A percentile compares a stretch with the other conserved stretches of the same genome.
These are phyloP conservation scores for Orthonychiurus folsomi DNA, from an alignment of 2,888 invertebrate genomes.

Conservation along the genomic window DNA sequence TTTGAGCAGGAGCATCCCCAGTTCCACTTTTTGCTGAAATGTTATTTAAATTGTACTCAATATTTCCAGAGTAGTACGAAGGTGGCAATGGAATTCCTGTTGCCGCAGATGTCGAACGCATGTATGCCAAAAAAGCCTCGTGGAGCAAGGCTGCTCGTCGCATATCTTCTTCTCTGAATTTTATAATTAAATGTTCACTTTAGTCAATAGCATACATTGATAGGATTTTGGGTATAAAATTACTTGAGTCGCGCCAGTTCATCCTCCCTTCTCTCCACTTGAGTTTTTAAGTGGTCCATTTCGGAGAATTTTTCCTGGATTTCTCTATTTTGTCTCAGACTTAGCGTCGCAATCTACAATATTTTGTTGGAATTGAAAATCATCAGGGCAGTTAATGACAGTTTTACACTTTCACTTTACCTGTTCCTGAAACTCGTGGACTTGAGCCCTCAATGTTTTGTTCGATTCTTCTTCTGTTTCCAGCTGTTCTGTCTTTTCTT, in stretches of 20 bases:
- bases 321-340: conserved; percentile 17
- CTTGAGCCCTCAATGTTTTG: conserved; percentile 22
- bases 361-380: not conserved
- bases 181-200: not conserved
- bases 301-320: conserved; percentile 28
- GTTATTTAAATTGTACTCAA: not conserved
- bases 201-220: not conserved
- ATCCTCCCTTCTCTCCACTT: conserved; percentile 28
- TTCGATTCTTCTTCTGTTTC: conserved; percentile 30
- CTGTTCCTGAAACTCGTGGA: conserved; percentile 29
- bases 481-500: conserved; percentile 26
- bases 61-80: not conserved
- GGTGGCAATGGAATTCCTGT: conserved; percentile 31
- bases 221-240: not conserved
- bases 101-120: conserved; percentile 31
- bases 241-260: conserved; percentile 31
- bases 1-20: conserved; percentile 9
- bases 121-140: conserved; percentile 32
- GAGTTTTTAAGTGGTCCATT: conserved; percentile 28
- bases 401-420: too few species aligned
- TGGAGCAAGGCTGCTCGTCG: conserved; percentile 30
- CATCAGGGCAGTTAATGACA: too few species aligned
- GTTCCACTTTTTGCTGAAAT: not conserved
- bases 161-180: conserved; percentile 29
- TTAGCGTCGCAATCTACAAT: conserved; percentile 16